These are phyloP conservation scores for Leptopilina clavipes DNA, from an alignment of 1,140 invertebrate genomes.

Conservation along the genomic window DNA sequence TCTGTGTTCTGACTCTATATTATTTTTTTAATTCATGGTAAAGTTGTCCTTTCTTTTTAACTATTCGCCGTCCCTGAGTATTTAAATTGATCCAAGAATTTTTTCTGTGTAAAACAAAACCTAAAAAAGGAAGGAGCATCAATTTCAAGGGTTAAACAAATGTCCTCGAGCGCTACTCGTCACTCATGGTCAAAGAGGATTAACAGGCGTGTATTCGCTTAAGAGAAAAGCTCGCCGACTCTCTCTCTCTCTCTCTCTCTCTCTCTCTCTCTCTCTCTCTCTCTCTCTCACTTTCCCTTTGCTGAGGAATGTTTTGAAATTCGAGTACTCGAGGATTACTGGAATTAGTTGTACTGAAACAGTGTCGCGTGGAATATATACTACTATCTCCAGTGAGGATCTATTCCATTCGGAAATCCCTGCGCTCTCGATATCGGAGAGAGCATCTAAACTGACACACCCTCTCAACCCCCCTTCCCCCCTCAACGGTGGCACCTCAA, in stretches of 20 bases:
- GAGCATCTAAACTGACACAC: conserved; percentile 48
- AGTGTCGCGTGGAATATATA: conserved; percentile 37
- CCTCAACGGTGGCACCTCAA: background rate
- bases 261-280: no score
- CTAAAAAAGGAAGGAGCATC: background rate
- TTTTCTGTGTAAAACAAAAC: no score
- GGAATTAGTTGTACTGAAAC: conserved; percentile 19
- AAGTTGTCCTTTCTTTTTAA: no score
- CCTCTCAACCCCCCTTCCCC: background rate
- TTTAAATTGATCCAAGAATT: no score
- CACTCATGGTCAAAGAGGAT: background rate
- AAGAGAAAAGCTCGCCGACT: background rate
- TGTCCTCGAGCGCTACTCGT: background rate
- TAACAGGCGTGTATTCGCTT: conserved; percentile 14
- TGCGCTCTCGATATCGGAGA: conserved; percentile 48
- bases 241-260: background rate
- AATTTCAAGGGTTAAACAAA: conserved; percentile 8
- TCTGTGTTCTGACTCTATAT: no score
- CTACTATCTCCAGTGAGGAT: conserved; percentile 49
- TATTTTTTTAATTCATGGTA: no score
- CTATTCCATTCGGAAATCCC: conserved; percentile 50
- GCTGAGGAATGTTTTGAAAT: conserved; percentile 17
- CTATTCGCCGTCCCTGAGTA: no score
- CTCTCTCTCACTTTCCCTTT: background rate
- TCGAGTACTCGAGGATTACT: conserved; percentile 19